Evolutionary conservation across 2,113 vertebrate species (phyloP), one percentile per base, ranked within the genome.

Genomic region (Montifringilla adamsi): DNA sequence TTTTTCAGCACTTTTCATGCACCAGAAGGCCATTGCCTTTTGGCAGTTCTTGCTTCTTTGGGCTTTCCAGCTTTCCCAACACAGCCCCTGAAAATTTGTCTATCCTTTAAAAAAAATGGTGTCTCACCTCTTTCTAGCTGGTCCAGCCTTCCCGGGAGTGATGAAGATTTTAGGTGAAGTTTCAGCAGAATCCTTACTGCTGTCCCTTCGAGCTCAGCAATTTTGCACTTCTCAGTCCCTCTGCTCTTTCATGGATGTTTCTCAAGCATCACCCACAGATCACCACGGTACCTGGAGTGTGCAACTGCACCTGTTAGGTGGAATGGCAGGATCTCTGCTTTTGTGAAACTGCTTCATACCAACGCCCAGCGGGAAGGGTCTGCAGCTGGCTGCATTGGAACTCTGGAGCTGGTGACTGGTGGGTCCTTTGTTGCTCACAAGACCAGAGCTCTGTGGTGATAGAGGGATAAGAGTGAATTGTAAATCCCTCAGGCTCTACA

Each of bases 261-360:
- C 63, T 80, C 41, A 39, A 47, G 13, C 30, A 24, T 39, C 30
- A 8, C 44, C 70, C 93, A 30, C 8, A 52, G 15, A 16, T 31
- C 49, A 44, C 24, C 50, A 52, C 1, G 1, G 17, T 3, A 13
- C 31, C 3, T 4, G 52, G 49, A 67, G 21, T 8, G 11, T 1
- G 1, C 46, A 30, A 1, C 19, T 49, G 67, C 53, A 27, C 47
- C 46, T 16, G 4, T 8, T 46, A 73, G 59, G 76, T 76, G 49
- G 63, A 76, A 11, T 6, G 10, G 23, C 13, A n/a, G 8, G 8
- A 52, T 33, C 62, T 75, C 70, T 67, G 47, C 0, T 72, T 86
- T 56, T 56, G 18, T 59, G 10, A 49, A 68, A 55, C 35, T n/a
- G 12, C 15, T 39, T 28, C 81, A 33, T 11, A 12, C 28, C 12